Evolutionary conservation across 2,888 invertebrate genomes (phyloP).

Genomic region (Strigamia crassipes): DNA sequence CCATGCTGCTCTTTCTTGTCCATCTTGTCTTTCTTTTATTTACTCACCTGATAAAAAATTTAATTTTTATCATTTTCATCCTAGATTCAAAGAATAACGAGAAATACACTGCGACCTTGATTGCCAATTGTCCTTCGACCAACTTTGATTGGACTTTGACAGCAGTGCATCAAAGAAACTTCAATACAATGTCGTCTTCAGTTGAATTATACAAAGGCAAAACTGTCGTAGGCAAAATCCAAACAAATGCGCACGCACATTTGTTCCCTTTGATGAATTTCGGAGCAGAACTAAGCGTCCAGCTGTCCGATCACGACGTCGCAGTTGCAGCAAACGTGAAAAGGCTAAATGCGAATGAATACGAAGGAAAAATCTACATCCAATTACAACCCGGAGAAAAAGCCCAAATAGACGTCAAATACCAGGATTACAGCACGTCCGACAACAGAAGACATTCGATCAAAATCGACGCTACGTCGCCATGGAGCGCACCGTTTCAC

Average conservation of each 20-base stretch:
- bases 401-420: not conserved
- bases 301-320: not conserved
- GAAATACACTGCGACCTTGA: not conserved
- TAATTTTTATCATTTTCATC: not conserved
- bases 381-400: not conserved
- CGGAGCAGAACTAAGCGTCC: not conserved
- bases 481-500: not conserved
- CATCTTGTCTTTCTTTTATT: too few species aligned
- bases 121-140: not conserved
- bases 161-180: not conserved
- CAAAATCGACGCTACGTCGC: not conserved
- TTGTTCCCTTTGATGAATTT: not conserved
- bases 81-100: not conserved
- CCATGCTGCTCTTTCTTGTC: too few species aligned
- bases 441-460: not conserved
- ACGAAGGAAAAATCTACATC: not conserved
- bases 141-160: not conserved
- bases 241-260: not conserved
- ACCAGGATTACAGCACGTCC: not conserved
- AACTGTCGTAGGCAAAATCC: not conserved
- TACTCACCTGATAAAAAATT: too few species aligned
- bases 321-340: not conserved
- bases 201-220: not conserved
- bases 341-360: not conserved
- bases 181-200: constrained; percentile 49